These are phyloP conservation scores for Caiman crocodilus DNA, from an alignment of 2,797 vertebrate genomes.

Conservation along the genomic window DNA sequence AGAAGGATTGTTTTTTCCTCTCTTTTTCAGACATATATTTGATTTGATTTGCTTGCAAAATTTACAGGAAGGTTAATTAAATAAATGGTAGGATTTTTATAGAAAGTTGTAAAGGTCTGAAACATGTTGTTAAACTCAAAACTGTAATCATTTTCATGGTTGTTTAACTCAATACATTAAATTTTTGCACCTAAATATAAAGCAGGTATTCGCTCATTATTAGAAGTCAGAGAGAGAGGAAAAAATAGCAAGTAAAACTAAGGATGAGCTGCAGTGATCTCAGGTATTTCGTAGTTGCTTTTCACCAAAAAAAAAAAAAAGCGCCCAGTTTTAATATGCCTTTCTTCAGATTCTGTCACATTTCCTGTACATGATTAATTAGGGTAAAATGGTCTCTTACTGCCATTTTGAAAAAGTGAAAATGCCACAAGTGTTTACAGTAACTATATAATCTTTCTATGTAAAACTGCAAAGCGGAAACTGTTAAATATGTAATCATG, in stretches of 20 bases:
- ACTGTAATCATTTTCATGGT: slow-evolving; percentile 30
- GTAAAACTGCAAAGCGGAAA: neutral
- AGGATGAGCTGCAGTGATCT: neutral
- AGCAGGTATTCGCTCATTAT: neutral
- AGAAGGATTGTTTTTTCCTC: slow-evolving; percentile 29
- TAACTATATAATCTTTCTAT: neutral
- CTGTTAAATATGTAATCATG: neutral
- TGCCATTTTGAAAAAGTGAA: slow-evolving; percentile 24
- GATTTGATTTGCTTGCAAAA: slow-evolving; percentile 48
- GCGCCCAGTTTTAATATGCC: neutral
- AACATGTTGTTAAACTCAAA: slow-evolving; percentile 27
- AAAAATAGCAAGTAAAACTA: neutral
- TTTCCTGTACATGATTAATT: neutral
- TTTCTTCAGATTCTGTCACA: neutral
- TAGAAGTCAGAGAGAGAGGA: neutral
- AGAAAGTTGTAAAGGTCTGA: slow-evolving; percentile 10
- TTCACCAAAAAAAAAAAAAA: neutral
- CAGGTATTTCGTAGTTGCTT: too few species aligned
- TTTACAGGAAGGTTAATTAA: slow-evolving; percentile 35
- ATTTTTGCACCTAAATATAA: slow-evolving; percentile 10
- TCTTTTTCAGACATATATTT: slow-evolving; percentile 41
- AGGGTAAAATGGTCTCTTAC: neutral
- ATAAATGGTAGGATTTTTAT: neutral
- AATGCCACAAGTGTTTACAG: neutral
- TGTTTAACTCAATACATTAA: slow-evolving; percentile 38